Base-by-base conservation (phyloP, 1,140 invertebrate genomes). In the Cherax destructor region DNA sequence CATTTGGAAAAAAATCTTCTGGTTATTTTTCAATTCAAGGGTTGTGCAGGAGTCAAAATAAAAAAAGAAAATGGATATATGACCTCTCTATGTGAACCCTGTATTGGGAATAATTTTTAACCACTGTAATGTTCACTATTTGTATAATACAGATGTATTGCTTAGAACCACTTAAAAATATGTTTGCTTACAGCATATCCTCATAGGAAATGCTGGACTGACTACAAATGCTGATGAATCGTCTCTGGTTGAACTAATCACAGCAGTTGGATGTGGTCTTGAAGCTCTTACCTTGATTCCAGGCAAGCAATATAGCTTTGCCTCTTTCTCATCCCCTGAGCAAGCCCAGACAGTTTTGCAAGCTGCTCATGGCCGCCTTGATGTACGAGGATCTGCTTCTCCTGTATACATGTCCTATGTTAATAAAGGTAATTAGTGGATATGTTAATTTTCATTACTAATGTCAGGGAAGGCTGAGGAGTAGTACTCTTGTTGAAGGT, bases 151-250 rank as follows among this genome's bases (percentile, higher is more conserved):
- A 41, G 52, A 56, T 56, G 52, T 56, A 56, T 56, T 56, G 9
- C 13, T 56, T 56, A 56, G 6, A 1, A 56, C 13, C 9, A 56
- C 9, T 56, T 56, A 56, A 56, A 5, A 10, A 56, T 56, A 56
- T 9, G 52, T 56, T 24, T 76, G 21, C 50, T 52, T 61, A 59
- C 91, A 92, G 91, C 83, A 83, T 65, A 49, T 97, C 61, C 95
- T 96, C 92, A 95, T 97, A 24, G 96, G 96, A 92, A 98, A 98
- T 95, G 96, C 96, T 21, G 97, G 97, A 41, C 94, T 98, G 52
- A 96, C 96, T 13, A 97, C 96, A 94, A 97, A 96, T 81, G 94
- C 97, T 41, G 95, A 95, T 16, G 95, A 96, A 93, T 96, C 97
- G 94, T 94, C 95, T 50, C 93, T 98, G 1, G 93, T 96, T 10